phyloP scores from a whole-genome alignment of 2,797 vertebrate genomes.

The Sarcoramphus papa region DNA sequence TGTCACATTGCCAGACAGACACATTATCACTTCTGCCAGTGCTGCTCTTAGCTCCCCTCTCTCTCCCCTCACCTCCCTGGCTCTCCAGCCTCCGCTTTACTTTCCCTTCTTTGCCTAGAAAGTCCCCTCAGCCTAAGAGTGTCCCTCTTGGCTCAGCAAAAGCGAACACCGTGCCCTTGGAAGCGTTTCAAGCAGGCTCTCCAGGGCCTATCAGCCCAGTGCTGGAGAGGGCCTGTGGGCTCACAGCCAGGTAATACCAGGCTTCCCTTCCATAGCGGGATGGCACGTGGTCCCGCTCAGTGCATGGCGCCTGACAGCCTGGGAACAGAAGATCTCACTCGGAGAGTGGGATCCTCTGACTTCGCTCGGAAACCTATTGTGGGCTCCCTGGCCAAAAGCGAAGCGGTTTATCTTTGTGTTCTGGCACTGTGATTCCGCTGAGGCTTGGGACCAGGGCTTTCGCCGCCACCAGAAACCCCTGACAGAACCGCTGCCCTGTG shows the following conservation, averaged over 20 bases:
- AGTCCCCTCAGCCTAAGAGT: neutral
- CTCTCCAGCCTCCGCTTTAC: neutral
- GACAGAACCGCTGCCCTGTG: neutral
- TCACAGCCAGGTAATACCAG: neutral
- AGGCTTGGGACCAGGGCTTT: neutral
- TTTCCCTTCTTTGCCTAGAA: neutral
- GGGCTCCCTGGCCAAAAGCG: neutral
- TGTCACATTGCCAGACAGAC: neutral
- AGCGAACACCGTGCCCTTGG: neutral
- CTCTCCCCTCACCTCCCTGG: neutral
- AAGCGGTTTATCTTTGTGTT: conserved; percentile 21
- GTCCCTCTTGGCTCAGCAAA: neutral
- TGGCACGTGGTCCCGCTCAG: fast-evolving
- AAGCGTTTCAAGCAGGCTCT: neutral
- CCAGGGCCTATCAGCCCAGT: neutral
- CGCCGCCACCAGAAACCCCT: neutral
- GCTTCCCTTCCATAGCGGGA: neutral
- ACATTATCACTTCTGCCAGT: neutral
- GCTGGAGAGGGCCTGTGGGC: neutral
- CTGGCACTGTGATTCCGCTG: neutral
- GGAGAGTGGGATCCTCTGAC: neutral
- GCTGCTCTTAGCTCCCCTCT: neutral
- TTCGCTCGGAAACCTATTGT: neutral
- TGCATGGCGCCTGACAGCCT: neutral
- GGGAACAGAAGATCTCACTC: neutral